A percentile compares a stretch with the other conserved stretches of the same genome.
phyloP scores from a whole-genome alignment of 2,888 invertebrate genomes.

The Beris chalybata region DNA sequence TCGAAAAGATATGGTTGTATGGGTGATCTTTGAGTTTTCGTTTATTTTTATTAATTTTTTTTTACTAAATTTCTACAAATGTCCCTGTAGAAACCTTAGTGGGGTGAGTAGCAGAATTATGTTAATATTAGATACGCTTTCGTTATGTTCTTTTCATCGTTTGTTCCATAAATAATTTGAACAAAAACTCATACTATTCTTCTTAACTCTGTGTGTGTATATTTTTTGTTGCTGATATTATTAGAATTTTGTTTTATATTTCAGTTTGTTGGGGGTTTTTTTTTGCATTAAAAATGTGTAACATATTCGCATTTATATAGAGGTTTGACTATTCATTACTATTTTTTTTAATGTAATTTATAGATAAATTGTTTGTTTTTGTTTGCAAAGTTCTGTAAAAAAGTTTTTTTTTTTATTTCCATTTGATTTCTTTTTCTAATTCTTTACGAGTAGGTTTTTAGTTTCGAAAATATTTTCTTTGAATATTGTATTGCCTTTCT shows the following conservation, averaged over 20 bases:
- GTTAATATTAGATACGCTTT: not conserved
- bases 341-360: not conserved
- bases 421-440: not conserved
- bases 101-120: not conserved
- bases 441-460: not conserved
- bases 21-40: not conserved
- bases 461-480: not conserved
- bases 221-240: not conserved
- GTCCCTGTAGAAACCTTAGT: constrained; percentile 18
- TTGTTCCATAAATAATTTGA: not conserved
- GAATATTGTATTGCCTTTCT: not conserved
- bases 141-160: not conserved
- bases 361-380: not conserved
- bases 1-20: too few species aligned
- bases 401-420: too few species aligned
- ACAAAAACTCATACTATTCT: not conserved
- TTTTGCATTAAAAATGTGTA: too few species aligned
- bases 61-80: constrained; percentile 16
- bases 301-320: constrained; percentile 1
- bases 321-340: not conserved
- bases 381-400: too few species aligned
- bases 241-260: constrained; percentile 1
- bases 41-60: not conserved
- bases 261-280: not conserved
- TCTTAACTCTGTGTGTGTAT: not conserved